Evolutionary conservation across 2,113 vertebrate species (phyloP), one percentile per base, ranked within the genome.

Genomic region (Ceuthmochares aereus): DNA sequence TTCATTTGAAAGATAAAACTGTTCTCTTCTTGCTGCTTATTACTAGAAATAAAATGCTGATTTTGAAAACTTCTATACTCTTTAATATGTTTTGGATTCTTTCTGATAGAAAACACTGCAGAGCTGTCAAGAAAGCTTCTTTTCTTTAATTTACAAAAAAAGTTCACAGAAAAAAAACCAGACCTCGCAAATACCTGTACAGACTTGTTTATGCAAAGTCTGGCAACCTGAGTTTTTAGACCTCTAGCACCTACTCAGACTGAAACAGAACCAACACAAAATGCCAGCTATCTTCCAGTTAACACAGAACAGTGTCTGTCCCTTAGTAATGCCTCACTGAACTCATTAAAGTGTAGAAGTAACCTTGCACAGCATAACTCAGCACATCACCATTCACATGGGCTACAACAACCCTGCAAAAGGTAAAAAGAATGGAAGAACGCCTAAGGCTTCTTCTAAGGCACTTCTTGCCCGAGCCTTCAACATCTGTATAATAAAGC

Each of bases 1-100:
- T 37, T 76, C 72, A 83, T 77, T 26, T 84, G 51, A 88, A 83
- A 93, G 70, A 85, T 45, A 77, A 82, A 91, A 76, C n/a, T 42
- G 10, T 40, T 92, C 32, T 32, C 26, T 84, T 84, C 59, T 73
- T 5, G 3, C 17, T 86, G 77, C 62, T 80, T 89, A 90, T 43
- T 86, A 73, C 63, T 66, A 66, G 82, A 69, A 90, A 90, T 86
- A 92, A 92, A 90, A 83, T 37, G 66, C 76, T 16, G 7, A n/a
- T 80, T 90, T 80, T 91, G 60, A 89, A 55, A 88, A 83, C 22
- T 59, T 83, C 74, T 47, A 67, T 58, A 62, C 14, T 47, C 59
- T 79, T 42, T 17, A 45, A 55, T 37, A 59, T 51, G 59, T 34
- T 85, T 51, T 17, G 4, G 45, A 70, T 95, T 77, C 55, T 80